These are phyloP conservation scores for Cosmopolites sordidus DNA, from an alignment of 2,888 invertebrate genomes.

Conservation along the genomic window DNA sequence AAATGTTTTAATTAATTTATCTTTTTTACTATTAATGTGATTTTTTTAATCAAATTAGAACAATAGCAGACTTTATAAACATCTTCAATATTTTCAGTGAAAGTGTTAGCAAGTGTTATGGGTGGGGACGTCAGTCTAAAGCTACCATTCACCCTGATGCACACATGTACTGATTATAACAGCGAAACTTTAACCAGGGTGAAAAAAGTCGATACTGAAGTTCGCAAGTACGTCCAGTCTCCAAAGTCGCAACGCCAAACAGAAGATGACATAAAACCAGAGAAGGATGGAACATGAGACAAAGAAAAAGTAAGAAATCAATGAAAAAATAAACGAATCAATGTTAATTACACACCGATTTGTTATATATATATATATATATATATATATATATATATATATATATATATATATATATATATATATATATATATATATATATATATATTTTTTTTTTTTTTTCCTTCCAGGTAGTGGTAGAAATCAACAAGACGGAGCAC, in stretches of 20 bases:
- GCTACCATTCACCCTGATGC: constrained; percentile 75
- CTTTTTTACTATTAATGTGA: too few relatives aligned
- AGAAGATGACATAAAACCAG: constrained; percentile 33
- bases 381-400: too few relatives aligned
- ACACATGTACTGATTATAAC: constrained; percentile 64
- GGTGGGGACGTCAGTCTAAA: constrained; percentile 76
- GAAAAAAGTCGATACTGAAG: constrained; percentile 21
- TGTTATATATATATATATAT: too few relatives aligned
- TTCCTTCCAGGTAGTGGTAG: constrained; percentile 40
- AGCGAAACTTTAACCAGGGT: constrained; percentile 53
- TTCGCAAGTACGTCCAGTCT: constrained; percentile 13
- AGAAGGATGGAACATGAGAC: constrained; percentile 48
- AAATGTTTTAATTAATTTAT: too few relatives aligned
- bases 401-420: too few relatives aligned
- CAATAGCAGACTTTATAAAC: too few relatives aligned
- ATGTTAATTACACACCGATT: too few relatives aligned
- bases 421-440: too few relatives aligned
- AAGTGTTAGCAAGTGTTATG: constrained; percentile 74
- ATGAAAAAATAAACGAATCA: too few relatives aligned
- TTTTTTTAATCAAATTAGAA: too few relatives aligned
- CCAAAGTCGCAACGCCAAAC: constrained; percentile 6
- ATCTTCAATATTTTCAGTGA: constrained; percentile 49
- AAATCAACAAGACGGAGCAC: constrained; percentile 40
- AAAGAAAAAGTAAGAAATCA: constrained; percentile 37
- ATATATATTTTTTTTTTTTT: too few relatives aligned